These are phyloP conservation scores for Callospermophilus lateralis DNA, from an alignment of 2,113 vertebrate genomes.

Conservation along the genomic window DNA sequence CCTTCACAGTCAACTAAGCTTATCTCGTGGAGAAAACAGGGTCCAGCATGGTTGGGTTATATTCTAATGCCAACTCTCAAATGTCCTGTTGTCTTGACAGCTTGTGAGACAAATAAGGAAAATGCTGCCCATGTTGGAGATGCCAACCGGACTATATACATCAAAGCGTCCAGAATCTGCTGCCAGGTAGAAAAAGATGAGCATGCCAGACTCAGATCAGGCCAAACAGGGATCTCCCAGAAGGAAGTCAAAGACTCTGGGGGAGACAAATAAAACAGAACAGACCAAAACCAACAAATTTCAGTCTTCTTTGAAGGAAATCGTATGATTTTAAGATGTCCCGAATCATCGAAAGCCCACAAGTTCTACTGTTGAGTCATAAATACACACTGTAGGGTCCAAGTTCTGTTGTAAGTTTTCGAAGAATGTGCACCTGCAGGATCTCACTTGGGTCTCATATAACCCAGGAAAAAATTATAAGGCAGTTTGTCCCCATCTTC, in stretches of 20 bases:
- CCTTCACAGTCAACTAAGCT: conserved; percentile 62
- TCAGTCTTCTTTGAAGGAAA: conserved; percentile 2
- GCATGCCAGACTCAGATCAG: not conserved
- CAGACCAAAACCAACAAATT: not conserved
- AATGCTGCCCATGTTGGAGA: not conserved
- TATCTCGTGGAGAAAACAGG: conserved; percentile 67
- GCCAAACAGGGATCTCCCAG: not conserved
- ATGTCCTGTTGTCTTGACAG: conserved; percentile 63
- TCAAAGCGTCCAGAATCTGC: not conserved
- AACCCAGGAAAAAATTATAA: not conserved
- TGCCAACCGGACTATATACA: not conserved
- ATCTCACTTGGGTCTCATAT: not conserved
- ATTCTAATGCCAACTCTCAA: conserved; percentile 59
- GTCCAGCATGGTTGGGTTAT: not conserved
- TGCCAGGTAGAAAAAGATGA: not conserved
- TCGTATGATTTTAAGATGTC: not conserved
- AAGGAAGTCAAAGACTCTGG: not conserved
- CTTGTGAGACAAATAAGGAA: conserved; percentile 43
- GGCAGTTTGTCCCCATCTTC: not conserved
- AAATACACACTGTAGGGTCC: not conserved
- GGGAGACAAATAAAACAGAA: not conserved
- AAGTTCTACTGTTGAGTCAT: not conserved
- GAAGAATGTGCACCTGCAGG: not conserved
- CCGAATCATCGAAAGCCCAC: not conserved
- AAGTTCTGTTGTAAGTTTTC: not conserved